These are phyloP conservation scores for Periophthalmodon schlosseri DNA, from an alignment of 2,113 vertebrate species.

Conservation along the genomic window DNA sequence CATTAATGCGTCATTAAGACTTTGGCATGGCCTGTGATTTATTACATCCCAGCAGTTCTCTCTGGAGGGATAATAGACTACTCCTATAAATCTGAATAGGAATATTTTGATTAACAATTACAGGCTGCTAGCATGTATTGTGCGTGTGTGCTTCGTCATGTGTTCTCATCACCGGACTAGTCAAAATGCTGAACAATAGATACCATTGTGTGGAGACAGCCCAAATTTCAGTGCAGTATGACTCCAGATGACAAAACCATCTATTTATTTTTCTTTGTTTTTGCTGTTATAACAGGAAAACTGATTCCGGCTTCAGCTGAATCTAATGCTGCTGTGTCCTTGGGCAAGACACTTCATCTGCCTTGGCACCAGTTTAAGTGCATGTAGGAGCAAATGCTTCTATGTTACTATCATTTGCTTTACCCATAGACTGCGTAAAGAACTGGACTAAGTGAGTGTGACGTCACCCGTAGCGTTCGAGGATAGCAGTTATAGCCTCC, in stretches of 20 bases:
- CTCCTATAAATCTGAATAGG: slow-evolving; percentile 6
- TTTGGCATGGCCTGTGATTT: slow-evolving; percentile 11
- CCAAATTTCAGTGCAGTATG: background rate
- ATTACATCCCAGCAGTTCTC: slow-evolving; percentile 2
- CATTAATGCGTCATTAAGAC: slow-evolving; percentile 12
- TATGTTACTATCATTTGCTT: no score
- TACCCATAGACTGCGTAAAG: no score
- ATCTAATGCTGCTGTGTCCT: background rate
- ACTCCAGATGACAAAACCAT: slow-evolving; percentile 35
- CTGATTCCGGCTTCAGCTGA: background rate
- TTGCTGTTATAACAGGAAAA: background rate
- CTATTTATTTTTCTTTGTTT: slow-evolving; percentile 34
- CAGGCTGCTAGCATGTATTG: slow-evolving; percentile 6
- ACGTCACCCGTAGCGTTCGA: no score
- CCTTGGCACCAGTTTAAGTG: no score
- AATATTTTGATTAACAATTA: slow-evolving; percentile 14
- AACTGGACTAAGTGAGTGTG: no score
- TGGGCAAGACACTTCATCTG: no score
- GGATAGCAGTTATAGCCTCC: no score
- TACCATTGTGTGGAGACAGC: slow-evolving; percentile 7
- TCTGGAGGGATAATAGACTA: slow-evolving; percentile 10
- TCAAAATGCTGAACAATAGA: background rate
- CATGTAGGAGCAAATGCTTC: no score
- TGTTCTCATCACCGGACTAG: background rate
- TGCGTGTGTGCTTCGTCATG: background rate